These are phyloP conservation scores for Norana najaformis DNA, from an alignment of 2,888 invertebrate genomes.

Conservation along the genomic window DNA sequence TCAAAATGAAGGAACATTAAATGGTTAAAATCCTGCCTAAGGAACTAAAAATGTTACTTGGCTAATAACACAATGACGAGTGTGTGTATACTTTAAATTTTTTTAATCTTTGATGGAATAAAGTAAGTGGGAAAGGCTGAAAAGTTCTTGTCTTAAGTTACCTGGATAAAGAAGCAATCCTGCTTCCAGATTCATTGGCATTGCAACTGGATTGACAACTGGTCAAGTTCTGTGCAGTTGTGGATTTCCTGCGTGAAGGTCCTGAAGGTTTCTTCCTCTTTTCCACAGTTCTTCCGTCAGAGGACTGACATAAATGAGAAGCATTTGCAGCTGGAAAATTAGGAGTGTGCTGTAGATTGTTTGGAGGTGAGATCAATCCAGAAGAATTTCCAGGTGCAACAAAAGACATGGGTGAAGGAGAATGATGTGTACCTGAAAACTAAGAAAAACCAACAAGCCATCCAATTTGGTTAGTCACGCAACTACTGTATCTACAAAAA, in stretches of 20 bases:
- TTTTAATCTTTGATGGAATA: background rate
- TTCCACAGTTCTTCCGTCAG: background rate
- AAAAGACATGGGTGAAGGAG: background rate
- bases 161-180: background rate
- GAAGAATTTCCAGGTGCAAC: background rate
- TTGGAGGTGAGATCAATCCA: background rate
- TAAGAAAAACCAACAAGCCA: background rate
- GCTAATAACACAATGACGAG: background rate
- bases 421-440: background rate
- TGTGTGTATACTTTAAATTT: background rate
- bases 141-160: background rate
- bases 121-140: background rate
- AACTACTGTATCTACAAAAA: background rate
- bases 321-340: background rate
- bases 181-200: background rate
- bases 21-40: background rate
- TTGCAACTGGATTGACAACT: background rate
- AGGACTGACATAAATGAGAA: background rate
- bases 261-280: background rate
- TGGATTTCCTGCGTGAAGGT: background rate
- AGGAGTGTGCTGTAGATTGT: background rate
- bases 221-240: background rate
- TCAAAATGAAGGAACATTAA: too few relatives aligned
- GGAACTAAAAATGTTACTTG: background rate
- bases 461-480: background rate